phyloP scores from a whole-genome alignment of 2,797 vertebrate species.

The Nothura maculosa region DNA sequence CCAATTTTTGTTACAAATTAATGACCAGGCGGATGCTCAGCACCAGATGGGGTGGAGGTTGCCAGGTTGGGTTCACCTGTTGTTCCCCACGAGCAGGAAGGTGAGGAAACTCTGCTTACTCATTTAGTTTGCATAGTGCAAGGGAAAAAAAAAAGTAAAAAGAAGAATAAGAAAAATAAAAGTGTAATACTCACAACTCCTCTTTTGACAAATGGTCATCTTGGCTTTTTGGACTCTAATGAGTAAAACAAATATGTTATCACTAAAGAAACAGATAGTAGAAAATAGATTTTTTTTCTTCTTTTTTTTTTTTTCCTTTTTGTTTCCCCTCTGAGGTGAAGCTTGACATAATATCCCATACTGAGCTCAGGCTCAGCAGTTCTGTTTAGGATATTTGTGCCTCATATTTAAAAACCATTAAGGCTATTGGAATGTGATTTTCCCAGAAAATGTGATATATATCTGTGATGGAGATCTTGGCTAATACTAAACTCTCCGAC shows the following conservation, averaged over 20 bases:
- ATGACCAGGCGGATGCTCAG: not conserved
- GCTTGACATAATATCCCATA: not conserved
- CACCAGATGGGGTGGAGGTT: not conserved
- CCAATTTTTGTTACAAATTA: accelerated
- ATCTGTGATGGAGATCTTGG: not conserved
- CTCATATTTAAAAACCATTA: not conserved
- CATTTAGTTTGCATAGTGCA: not conserved
- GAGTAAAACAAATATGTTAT: conserved; percentile 45
- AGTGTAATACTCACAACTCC: conserved; percentile 81
- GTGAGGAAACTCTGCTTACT: not conserved
- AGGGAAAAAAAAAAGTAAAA: not conserved
- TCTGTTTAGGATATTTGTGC: not conserved
- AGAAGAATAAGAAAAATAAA: not conserved
- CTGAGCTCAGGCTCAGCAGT: not conserved
- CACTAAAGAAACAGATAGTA: not conserved
- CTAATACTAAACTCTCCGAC: not conserved
- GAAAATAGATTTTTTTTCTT: not conserved
- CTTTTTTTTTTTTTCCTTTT: not conserved
- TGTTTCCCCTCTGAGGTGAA: not conserved
- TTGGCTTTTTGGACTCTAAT: conserved; percentile 91
- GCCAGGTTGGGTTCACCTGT: not conserved
- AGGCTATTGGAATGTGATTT: not conserved
- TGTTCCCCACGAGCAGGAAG: not conserved
- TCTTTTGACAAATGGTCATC: conserved; percentile 91
- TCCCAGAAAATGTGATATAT: not conserved